phyloP scores from a whole-genome alignment of 2,797 vertebrate genomes.

The Molothrus aeneus region DNA sequence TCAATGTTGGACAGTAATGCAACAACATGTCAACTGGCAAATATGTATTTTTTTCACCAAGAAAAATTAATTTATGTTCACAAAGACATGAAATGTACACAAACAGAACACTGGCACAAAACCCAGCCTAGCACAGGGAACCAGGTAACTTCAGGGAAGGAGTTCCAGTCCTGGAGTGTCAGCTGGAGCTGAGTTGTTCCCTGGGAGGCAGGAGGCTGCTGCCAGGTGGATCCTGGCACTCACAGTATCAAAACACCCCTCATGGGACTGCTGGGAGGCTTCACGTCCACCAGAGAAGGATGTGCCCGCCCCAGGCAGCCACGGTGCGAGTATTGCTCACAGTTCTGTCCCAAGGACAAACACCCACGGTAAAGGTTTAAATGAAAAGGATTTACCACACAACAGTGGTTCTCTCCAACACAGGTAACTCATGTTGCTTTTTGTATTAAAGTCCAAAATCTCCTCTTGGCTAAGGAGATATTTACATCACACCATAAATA shows the following conservation, averaged over 20 bases:
- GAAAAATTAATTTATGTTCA: not conserved
- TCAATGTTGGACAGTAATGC: not conserved
- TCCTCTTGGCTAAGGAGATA: not conserved
- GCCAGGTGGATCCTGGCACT: not conserved
- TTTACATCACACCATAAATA: slow-evolving; percentile 65
- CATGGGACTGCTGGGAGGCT: not conserved
- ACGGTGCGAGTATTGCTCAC: not conserved
- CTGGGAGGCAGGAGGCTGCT: not conserved
- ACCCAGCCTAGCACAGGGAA: not conserved
- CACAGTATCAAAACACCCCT: not conserved
- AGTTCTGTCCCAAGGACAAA: not conserved
- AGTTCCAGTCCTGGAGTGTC: not conserved
- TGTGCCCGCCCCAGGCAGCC: not conserved
- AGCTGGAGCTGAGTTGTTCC: not conserved
- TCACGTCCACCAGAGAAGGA: not conserved
- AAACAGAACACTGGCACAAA: not conserved
- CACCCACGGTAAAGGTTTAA: not conserved
- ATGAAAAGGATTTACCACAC: not conserved
- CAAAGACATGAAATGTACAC: not conserved
- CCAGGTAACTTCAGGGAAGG: not conserved
- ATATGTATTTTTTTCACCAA: not conserved
- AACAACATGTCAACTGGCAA: slow-evolving; percentile 26
- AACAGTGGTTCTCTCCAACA: not conserved
- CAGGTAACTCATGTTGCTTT: not conserved
- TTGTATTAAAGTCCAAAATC: slow-evolving; percentile 34